These are phyloP conservation scores for Odontomachus brunneus DNA, from an alignment of 1,140 invertebrate species.

Conservation along the genomic window DNA sequence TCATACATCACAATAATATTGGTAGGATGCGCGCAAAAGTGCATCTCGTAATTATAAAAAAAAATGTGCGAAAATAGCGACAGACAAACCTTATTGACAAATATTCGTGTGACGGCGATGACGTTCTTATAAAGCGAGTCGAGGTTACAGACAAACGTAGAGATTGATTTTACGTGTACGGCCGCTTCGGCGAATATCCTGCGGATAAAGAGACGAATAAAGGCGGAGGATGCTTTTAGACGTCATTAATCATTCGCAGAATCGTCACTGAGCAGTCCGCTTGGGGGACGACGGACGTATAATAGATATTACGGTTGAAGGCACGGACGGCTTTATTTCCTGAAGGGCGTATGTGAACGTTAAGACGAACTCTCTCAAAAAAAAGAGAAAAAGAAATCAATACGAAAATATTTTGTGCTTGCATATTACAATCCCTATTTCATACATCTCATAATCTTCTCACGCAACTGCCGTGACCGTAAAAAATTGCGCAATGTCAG, in stretches of 20 bases:
- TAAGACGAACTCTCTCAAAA: neutral
- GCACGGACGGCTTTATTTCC: conserved; percentile 68
- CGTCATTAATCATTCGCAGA: conserved; percentile 78
- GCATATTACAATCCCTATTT: too few relatives aligned
- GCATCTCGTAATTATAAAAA: neutral
- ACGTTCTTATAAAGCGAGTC: conserved; percentile 21
- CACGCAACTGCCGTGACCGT: too few relatives aligned
- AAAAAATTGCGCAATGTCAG: neutral
- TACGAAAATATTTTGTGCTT: neutral
- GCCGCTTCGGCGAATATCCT: neutral
- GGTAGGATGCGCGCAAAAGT: neutral
- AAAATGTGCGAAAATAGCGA: neutral
- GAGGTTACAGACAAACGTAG: neutral
- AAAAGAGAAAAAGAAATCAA: neutral
- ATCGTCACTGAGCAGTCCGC: conserved; percentile 70
- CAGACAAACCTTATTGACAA: neutral
- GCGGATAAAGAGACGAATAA: conserved; percentile 35
- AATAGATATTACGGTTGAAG: conserved; percentile 75
- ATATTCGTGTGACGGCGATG: neutral
- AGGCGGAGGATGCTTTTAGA: conserved; percentile 37
- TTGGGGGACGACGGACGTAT: conserved; percentile 67
- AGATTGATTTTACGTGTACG: conserved; percentile 41
- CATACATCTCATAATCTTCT: too few relatives aligned
- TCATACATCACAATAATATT: neutral
- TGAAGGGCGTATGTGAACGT: neutral